Evolutionary conservation across 2,888 invertebrate genomes (phyloP), one percentile per base, ranked within the genome.

Genomic region (Apamea anceps): DNA sequence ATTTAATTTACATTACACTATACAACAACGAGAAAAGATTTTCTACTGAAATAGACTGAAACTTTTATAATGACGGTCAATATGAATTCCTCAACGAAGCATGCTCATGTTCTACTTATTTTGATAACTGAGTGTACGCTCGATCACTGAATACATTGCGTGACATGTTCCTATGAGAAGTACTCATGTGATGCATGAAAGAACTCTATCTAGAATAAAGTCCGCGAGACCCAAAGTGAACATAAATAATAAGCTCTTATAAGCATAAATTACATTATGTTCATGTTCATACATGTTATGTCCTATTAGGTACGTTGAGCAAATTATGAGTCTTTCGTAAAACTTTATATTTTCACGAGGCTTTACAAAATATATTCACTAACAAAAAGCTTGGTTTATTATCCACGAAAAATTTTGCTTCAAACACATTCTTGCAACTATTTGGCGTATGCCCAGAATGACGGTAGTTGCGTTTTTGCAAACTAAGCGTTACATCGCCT

Each of bases 371-470:
- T 48, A 68, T 79, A 21, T 79, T 71, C 51, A 60, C 21, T 54
- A 1, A 32, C 66, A 72, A 62, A 70, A 67, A 8, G 2, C n/a
- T 72, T 57, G 32, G 51, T 74, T 78, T 66, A 77, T 42, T 63
- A 63, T 76, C 45, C 73, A 65, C 60, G 32, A 76, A n/a, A 28
- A 21, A n/a, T 48, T 78, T 76, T 62, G 68, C 81, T 87, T 75
- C 57, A 45, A 63, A 78, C 71, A 79, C 63, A 73, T 28, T 77
- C 42, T 77, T 65, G 66, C 37, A 70, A 79, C 68, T 78, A 83
- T 81, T 88, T 86, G 87, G 88, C 88, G 75, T 78, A n/a, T 77
- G 80, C 81, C 90, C 88, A 89, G 82, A 82, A 86, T 78, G 80
- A 73, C 63, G 74, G 70, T 78, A 76, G 78, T 87, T 77, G 63